A percentile compares a stretch with the other conserved stretches of the same genome.
Conservation (phyloP, 2,113 vertebrate genomes). For the Ranitomeya imitator region DNA sequence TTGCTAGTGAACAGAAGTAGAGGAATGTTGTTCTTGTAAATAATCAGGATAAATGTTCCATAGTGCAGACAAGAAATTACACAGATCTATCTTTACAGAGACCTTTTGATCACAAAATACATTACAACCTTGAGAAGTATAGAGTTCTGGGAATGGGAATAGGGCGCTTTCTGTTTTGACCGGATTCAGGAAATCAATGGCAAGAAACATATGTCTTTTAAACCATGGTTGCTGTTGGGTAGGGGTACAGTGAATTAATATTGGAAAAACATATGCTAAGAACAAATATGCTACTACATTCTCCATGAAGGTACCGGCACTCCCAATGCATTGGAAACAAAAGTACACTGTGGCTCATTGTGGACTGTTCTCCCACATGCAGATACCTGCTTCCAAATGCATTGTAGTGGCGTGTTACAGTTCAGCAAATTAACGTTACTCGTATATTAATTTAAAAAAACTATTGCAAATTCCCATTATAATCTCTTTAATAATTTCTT, state of each 20-base stretch:
- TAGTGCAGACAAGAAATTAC: constrained; percentile 55
- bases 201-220: constrained; percentile 44
- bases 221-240: neutral
- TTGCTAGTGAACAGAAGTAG: constrained; percentile 52
- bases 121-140: constrained; percentile 44
- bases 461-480: too few relatives aligned
- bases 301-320: neutral
- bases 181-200: constrained; percentile 33
- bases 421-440: neutral
- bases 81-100: constrained; percentile 53
- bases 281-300: constrained; percentile 8
- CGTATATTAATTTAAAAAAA: neutral
- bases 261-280: constrained; percentile 19
- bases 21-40: constrained; percentile 56
- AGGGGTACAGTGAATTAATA: constrained; percentile 3
- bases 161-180: constrained; percentile 31
- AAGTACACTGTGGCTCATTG: neutral
- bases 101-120: constrained; percentile 47
- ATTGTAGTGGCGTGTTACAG: neutral
- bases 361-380: neutral
- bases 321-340: neutral
- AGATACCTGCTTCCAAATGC: neutral
- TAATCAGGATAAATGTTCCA: constrained; percentile 55
- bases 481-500: too few relatives aligned
- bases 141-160: constrained; percentile 27